Evolutionary conservation across 2,113 vertebrate species (phyloP).

Genomic region (Arvicanthis niloticus): DNA sequence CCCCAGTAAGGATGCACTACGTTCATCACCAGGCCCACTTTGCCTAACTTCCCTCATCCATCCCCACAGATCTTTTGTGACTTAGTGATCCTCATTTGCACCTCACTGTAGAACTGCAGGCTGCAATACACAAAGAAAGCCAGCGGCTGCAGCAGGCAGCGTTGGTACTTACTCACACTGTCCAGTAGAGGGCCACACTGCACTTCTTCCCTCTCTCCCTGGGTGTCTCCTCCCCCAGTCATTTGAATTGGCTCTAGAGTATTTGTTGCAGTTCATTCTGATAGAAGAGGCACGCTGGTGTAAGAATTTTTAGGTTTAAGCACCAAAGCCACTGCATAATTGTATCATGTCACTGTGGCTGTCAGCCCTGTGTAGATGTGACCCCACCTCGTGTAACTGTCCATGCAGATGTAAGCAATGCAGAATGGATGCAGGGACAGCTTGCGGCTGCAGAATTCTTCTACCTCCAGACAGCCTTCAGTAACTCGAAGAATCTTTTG

Average conservation of each 20-base stretch:
- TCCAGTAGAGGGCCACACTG: slow-evolving; percentile 74
- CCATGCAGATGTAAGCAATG: slow-evolving; percentile 73
- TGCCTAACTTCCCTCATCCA: slow-evolving; percentile 61
- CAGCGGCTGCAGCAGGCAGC: neutral
- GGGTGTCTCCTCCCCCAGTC: slow-evolving; percentile 68
- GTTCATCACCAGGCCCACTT: slow-evolving; percentile 44
- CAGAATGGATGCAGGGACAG: neutral
- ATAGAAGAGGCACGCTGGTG: slow-evolving; percentile 76
- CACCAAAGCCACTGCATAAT: slow-evolving; percentile 73
- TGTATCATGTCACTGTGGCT: slow-evolving; percentile 67
- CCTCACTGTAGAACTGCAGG: slow-evolving; percentile 3
- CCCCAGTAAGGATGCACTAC: neutral
- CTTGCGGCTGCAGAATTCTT: slow-evolving; percentile 35
- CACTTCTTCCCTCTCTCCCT: slow-evolving; percentile 36
- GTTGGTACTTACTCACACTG: slow-evolving; percentile 15
- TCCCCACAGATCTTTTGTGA: slow-evolving; percentile 59
- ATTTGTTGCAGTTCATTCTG: slow-evolving; percentile 79
- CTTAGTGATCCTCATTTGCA: slow-evolving; percentile 32
- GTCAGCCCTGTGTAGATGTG: slow-evolving; percentile 4
- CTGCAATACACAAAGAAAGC: slow-evolving; percentile 53
- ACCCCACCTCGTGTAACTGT: slow-evolving; percentile 61
- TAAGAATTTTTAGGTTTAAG: slow-evolving; percentile 81
- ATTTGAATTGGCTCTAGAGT: slow-evolving; percentile 75
- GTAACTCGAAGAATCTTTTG: slow-evolving; percentile 44
- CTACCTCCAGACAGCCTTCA: slow-evolving; percentile 48